Conservation (phyloP, 2,113 vertebrate genomes). For the Oryzias celebensis region DNA sequence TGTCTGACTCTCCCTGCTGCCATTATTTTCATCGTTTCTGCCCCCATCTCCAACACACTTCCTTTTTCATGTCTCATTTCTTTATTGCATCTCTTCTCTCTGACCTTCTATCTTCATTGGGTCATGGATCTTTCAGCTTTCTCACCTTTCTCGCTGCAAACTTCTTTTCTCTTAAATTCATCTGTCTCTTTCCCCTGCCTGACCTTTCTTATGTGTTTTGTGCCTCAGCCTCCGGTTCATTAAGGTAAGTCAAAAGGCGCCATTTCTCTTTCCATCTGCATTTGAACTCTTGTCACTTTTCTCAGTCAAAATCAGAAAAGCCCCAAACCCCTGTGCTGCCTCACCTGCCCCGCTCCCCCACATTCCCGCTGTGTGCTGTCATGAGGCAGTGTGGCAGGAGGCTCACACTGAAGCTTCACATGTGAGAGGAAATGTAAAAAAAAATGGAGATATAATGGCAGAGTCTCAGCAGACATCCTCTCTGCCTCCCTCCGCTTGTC, state of each 20-base stretch:
- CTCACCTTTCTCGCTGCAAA: conserved; percentile 40
- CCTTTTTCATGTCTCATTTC: conserved; percentile 20
- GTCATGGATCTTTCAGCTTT: conserved; percentile 54
- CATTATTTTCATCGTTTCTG: conserved; percentile 48
- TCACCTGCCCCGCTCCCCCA: conserved; percentile 35
- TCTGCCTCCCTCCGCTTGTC: conserved; percentile 47
- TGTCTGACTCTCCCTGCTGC: conserved; percentile 48
- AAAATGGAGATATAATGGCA: conserved; percentile 44
- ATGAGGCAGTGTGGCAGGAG: conserved; percentile 40
- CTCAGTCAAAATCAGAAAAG: conserved; percentile 2
- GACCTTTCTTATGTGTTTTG: conserved; percentile 43
- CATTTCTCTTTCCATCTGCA: conserved; percentile 22
- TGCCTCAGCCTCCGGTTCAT: conserved; percentile 16
- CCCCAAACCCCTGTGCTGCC: conserved; percentile 21
- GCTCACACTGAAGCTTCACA: conserved; percentile 36
- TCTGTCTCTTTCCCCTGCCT: conserved; percentile 33
- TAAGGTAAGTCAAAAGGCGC: conserved; percentile 48
- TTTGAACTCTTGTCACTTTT: conserved; percentile 23
- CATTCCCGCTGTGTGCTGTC: conserved; percentile 34
- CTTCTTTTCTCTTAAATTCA: conserved; percentile 32
- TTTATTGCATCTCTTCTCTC: conserved; percentile 36
- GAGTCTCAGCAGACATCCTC: conserved; percentile 53
- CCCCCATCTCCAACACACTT: conserved; percentile 41
- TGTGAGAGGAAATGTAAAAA: conserved; percentile 35
- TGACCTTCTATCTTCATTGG: conserved; percentile 52